phyloP scores from a whole-genome alignment of 2,888 invertebrate species.

The Julus scanicus region DNA sequence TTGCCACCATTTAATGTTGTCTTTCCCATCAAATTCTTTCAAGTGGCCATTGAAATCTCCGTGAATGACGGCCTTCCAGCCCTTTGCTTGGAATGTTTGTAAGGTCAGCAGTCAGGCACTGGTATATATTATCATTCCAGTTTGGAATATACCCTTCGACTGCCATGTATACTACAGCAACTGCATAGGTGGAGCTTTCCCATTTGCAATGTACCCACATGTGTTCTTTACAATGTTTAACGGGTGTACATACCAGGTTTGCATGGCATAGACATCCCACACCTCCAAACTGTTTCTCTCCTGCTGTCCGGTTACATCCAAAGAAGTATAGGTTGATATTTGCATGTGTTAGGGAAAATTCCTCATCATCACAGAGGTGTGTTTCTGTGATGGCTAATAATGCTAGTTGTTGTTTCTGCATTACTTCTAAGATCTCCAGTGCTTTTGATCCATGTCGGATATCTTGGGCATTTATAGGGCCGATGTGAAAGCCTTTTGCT shows the following conservation, averaged over 20 bases:
- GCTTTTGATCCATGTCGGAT: neutral
- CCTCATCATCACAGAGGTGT: neutral
- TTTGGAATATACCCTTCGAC: neutral
- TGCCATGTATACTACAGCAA: neutral
- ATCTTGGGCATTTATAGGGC: neutral
- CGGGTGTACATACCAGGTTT: neutral
- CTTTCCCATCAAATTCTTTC: neutral
- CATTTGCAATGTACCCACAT: neutral
- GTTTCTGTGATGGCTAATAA: neutral
- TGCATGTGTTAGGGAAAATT: too few relatives aligned
- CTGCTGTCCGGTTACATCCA: neutral
- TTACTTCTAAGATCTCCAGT: neutral
- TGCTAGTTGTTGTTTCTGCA: neutral
- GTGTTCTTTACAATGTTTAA: neutral
- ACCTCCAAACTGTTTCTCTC: neutral
- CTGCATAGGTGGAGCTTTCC: neutral
- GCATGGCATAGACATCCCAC: neutral
- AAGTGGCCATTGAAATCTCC: neutral
- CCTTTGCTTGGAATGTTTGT: neutral
- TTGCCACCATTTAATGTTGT: neutral
- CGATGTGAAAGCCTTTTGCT: too few relatives aligned
- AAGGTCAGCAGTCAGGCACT: neutral
- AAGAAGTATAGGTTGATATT: too few relatives aligned
- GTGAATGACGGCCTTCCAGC: neutral
- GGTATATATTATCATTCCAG: neutral